Base-by-base conservation (phyloP, 2,797 vertebrate species). In the Liparis tanakae region DNA sequence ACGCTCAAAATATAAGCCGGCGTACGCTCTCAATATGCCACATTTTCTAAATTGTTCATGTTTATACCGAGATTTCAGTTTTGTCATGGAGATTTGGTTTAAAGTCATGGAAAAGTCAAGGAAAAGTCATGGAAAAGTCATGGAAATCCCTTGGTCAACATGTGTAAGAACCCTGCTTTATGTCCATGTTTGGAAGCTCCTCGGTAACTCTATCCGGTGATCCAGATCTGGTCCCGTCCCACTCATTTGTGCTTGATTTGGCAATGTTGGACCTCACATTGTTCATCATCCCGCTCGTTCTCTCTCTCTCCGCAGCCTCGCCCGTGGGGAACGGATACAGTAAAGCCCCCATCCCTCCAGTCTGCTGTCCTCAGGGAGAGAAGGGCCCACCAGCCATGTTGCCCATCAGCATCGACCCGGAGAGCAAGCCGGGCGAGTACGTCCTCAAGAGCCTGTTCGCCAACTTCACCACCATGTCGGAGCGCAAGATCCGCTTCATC, bases 401-500 rank as follows among this genome's bases (percentile, higher is more conserved):
- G 92, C 96, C 97, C 87, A 94, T 99, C 92, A 97, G 43, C 25
- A 93, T 99, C 48, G 97, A 99, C 90, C 97, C 97, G 0, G 98
- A 99, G 91, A 99, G 97, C 89, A 97, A 97, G 74, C 98, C 98
- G 20, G 98, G 98, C 14, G 97, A 99, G 81, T 99, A 97, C 7
- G 94, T 99, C 83, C 96, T 99, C 81, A 99, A 99, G 91, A 99
- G 98, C 80, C 91, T 99, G 59, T 99, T 99, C 78, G 97, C 96
- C 76, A 97, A 97, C 91, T 99, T 99, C 65, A 96, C 97, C 73
- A 95, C 92, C 18, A 88, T 95, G 87, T 96, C 97, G 0, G 97
- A 99, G 78, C 95, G 96, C 82, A 99, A 99, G 94, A 99, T 99
- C 79, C 95, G 96, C 54, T 96, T 99, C 86, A 96, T 99, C 87